phyloP scores from a whole-genome alignment of 1,140 invertebrate genomes.

The Cylas formicarius region DNA sequence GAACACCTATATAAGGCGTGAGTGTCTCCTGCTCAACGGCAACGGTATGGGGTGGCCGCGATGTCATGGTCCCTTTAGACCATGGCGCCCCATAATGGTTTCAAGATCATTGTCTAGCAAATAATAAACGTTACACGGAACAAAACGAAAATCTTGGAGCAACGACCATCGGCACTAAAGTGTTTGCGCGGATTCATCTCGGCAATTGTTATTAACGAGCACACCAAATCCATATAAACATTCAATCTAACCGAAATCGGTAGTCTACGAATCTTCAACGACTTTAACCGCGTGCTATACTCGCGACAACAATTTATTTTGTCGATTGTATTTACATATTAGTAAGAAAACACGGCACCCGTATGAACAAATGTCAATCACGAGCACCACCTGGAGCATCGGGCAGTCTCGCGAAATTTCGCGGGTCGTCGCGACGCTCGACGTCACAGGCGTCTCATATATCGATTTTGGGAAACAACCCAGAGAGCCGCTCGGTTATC shows the following conservation, averaged over 20 bases:
- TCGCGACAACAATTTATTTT: too few species aligned
- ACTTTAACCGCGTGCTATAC: too few species aligned
- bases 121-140: too few species aligned
- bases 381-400: conserved; percentile 39
- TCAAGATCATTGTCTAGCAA: conserved; percentile 23
- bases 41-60: conserved; percentile 31
- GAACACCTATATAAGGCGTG: conserved; percentile 33
- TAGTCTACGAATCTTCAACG: too few species aligned
- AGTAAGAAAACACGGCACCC: conserved; percentile 20
- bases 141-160: too few species aligned
- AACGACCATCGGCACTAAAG: too few species aligned
- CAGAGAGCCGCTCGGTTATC: conserved; percentile 27
- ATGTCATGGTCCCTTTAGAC: conserved; percentile 40
- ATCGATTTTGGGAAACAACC: conserved; percentile 37
- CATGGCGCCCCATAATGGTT: conserved; percentile 31
- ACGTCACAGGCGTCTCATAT: conserved; percentile 41
- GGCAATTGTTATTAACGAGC: too few species aligned
- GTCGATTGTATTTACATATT: too few species aligned
- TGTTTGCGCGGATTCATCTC: too few species aligned
- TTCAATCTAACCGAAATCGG: too few species aligned
- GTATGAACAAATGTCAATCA: conserved; percentile 41
- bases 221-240: too few species aligned
- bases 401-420: conserved; percentile 32
- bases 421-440: conserved; percentile 34
- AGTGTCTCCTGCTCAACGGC: conserved; percentile 35